Conservation (phyloP, 2,113 vertebrate species). For the Centropus unirufus region DNA sequence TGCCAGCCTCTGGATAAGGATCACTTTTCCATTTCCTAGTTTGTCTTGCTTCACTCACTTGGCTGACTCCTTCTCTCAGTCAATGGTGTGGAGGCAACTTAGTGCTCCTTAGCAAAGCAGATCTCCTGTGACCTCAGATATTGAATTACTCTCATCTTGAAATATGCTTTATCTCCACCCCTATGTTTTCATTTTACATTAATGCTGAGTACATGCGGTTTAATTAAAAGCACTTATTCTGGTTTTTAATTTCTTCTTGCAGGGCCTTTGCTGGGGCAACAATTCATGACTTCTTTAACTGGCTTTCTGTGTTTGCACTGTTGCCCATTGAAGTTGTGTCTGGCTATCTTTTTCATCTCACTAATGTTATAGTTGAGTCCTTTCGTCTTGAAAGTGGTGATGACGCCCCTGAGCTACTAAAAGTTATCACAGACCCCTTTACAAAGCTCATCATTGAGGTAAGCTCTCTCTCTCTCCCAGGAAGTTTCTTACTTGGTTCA, state of each 20-base stretch:
- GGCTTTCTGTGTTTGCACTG: conserved; percentile 90
- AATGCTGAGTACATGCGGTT: neutral
- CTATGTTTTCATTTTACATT: neutral
- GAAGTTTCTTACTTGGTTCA: neutral
- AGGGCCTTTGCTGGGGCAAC: conserved; percentile 96
- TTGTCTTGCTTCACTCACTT: neutral
- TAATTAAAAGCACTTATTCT: neutral
- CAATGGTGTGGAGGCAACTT: neutral
- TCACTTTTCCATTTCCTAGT: neutral
- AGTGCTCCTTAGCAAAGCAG: neutral
- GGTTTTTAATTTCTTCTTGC: neutral
- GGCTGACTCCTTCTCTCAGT: neutral
- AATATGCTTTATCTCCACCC: neutral
- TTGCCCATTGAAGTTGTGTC: conserved; percentile 88
- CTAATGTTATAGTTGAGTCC: conserved; percentile 79
- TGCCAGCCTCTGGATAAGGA: neutral
- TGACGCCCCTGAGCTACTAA: conserved; percentile 89
- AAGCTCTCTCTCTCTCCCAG: neutral
- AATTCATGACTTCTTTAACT: conserved; percentile 97
- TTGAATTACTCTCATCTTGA: neutral
- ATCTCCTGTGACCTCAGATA: neutral
- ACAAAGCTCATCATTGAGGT: conserved; percentile 94
- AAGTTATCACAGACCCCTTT: conserved; percentile 94
- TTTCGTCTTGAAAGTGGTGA: conserved; percentile 89
- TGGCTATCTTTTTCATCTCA: conserved; percentile 86